These are phyloP conservation scores for Ptychadena robeensis DNA, from an alignment of 2,797 vertebrate species.

Conservation along the genomic window DNA sequence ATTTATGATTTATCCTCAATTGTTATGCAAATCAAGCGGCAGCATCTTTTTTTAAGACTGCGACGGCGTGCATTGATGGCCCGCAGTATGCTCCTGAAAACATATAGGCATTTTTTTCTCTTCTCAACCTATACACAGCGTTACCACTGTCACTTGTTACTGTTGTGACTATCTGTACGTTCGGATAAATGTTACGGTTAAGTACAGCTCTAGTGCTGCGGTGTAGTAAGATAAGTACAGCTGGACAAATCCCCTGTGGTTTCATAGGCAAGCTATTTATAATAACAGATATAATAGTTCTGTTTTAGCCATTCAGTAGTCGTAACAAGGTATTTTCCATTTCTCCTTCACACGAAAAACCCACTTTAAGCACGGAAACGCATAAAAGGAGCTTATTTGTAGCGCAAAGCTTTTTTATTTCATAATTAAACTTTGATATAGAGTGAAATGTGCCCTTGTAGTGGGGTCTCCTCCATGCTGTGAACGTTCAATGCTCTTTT, in stretches of 20 bases:
- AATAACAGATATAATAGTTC: no score
- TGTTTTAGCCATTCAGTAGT: no score
- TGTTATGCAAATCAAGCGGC: constrained; percentile 72
- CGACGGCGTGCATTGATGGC: constrained; percentile 37
- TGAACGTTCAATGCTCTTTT: no score
- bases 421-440: no score
- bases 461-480: no score
- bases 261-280: neutral
- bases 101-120: neutral
- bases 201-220: neutral
- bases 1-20: constrained; percentile 73
- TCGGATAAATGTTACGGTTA: neutral
- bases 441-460: no score
- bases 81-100: constrained; percentile 25
- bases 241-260: neutral
- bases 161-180: neutral
- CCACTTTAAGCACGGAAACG: no score
- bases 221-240: neutral
- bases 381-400: no score
- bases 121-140: neutral
- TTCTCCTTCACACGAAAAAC: no score
- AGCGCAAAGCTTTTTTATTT: no score
- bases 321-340: no score
- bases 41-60: constrained; percentile 55
- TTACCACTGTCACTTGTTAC: neutral